Base-by-base conservation (phyloP, 1,140 invertebrate species). In the Drosophila asahinai region DNA sequence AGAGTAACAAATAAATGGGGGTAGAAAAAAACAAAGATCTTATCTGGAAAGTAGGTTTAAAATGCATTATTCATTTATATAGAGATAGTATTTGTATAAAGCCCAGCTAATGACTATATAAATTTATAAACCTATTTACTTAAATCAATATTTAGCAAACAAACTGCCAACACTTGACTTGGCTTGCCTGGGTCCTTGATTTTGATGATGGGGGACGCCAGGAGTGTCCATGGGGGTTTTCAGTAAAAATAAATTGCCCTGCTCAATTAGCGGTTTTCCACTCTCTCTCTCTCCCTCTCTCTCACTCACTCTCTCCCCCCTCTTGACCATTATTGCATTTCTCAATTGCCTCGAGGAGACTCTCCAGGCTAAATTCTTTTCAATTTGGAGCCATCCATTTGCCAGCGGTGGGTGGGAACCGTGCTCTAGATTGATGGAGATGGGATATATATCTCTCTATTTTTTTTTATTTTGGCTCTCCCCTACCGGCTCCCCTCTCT, bases 171-270 rank as follows among this genome's bases (percentile, higher is more conserved):
- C 33, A 14, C 49, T 27, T 59, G 60, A 54, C 45, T 8, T 8
- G 30, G 8, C 15, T 25, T 25, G 51, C 17, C 33, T 42, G 17
- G 38, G 64, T 71, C 40, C 43, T 40, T 43, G 19, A 30, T 43
- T 27, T 40, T 52, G 27, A 54, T 64, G 58, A 15, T 43, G 19
- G 40, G 65, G 5, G 5, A 33, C n/a, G 30, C 2, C 9, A 38
- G 33, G 9, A 36, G n/a, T 36, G 12, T 36, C 14, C 48, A 36
- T 33, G 30, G 17, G 8, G 12, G 38, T 30, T 25, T 40, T 40
- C 45, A 73, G 70, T 17, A 36, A 78, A 84, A 83, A 89, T 84
- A 87, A 87, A 87, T 87, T 87, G 81, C 84, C 77, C 75, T 83
- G 81, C 84, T 75, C 84, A 87, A 87, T 87, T 89, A 89, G 81